phyloP scores from a whole-genome alignment of 2,113 vertebrate species.

The Arothron firmamentum region DNA sequence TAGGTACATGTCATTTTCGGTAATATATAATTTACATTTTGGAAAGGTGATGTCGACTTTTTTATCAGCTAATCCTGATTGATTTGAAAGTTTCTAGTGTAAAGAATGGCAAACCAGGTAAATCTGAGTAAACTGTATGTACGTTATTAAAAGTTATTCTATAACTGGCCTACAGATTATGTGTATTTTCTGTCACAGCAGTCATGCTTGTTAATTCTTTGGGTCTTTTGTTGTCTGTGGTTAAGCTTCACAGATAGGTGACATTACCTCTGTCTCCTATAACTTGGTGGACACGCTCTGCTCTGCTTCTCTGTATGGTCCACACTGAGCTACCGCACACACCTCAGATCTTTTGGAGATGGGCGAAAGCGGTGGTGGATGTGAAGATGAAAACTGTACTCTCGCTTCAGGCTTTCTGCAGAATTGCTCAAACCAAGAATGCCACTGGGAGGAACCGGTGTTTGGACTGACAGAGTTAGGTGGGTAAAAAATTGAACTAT shows the following conservation, averaged over 20 bases:
- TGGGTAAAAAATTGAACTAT: constrained; percentile 23
- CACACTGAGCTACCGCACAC: constrained; percentile 14
- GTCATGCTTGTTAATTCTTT: too few relatives aligned
- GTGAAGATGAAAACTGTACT: constrained; percentile 46
- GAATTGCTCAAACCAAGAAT: constrained; percentile 41
- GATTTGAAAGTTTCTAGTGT: too few relatives aligned
- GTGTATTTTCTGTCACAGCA: too few relatives aligned
- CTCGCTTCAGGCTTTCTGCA: constrained; percentile 2
- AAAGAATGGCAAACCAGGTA: too few relatives aligned
- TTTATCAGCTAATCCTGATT: too few relatives aligned
- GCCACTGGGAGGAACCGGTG: constrained; percentile 37
- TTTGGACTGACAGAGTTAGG: constrained; percentile 60
- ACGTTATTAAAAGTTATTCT: too few relatives aligned
- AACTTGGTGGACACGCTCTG: constrained; percentile 28
- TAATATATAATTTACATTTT: too few relatives aligned
- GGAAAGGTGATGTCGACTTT: too few relatives aligned
- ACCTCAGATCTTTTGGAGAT: constrained; percentile 27
- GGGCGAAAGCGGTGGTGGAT: constrained; percentile 31
- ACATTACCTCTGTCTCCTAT: constrained; percentile 45
- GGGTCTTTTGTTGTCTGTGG: background rate
- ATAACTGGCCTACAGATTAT: too few relatives aligned
- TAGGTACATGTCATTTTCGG: too few relatives aligned
- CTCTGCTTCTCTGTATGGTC: background rate
- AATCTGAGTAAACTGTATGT: too few relatives aligned
- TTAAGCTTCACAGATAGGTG: constrained; percentile 31